Evolutionary conservation across 2,797 vertebrate species (phyloP), one percentile per base, ranked within the genome.

Genomic region (Menidia menidia): DNA sequence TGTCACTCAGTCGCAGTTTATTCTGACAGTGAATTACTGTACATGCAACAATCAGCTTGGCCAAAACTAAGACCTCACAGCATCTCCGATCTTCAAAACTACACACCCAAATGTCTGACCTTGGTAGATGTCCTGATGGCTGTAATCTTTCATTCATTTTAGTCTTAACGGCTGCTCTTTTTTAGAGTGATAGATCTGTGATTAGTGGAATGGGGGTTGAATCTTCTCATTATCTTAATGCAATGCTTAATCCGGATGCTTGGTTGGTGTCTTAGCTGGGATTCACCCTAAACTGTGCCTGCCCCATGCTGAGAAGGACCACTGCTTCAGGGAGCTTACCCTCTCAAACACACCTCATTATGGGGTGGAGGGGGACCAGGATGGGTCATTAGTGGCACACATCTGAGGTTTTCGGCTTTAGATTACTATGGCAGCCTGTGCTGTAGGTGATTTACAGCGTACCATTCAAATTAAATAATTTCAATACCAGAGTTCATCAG

Each of bases 221-320:
- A 86, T 92, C 88, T 90, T 87, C 81, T 90, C 85, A 90, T 92
- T 92, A 91, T 92, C 85, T 90, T 90, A 67, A 91, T 89, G 76
- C 62, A 54, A 59, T 67, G 60, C 59, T 72, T 91, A 92, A 93
- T 92, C 90, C 74, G 43, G 55, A 73, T 75, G 80, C 76, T 88
- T 85, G 82, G 70, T 77, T 78, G 64, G 74, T 75, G 73, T 85
- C 84, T 88, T 73, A 75, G 77, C 62, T 80, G 52, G 73, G 77
- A 90, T 87, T 86, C 77, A 41, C 75, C 81, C 70, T 81, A 79
- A 89, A 89, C 67, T 61, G 25, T 84, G 77, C 64, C 61, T 25
- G n/a, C 79, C 83, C 74, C 88, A 83, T 82, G 86, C 84, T 90
- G 88, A 61, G 88, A 86, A 59, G 61, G 81, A 52, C 81, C 78